Percentiles rank a stretch among this genome's conserved stretches.
These are phyloP conservation scores for Palloptera scutellata DNA, from an alignment of 2,888 invertebrate species.

Conservation along the genomic window DNA sequence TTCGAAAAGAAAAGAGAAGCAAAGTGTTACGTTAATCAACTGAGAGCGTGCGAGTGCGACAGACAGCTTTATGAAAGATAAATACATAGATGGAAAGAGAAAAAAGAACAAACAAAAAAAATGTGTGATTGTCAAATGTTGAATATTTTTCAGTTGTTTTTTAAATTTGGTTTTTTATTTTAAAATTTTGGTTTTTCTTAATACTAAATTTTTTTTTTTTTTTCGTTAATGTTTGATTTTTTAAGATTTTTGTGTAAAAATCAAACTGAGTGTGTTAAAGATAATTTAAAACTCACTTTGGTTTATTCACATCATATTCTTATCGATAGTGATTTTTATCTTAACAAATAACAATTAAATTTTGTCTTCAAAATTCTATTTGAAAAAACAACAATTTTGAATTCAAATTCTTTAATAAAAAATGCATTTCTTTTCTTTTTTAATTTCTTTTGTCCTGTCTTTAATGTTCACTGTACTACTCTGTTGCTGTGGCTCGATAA, in stretches of 20 bases:
- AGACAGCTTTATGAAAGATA: conserved; percentile 17
- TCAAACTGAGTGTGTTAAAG: not conserved
- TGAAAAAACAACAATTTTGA: conserved; percentile 1
- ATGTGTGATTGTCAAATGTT: conserved; percentile 58
- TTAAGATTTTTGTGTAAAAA: conserved; percentile 1
- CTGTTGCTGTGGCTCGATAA: conserved; percentile 65
- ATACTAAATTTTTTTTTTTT: conserved; percentile 26
- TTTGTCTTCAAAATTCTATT: not conserved
- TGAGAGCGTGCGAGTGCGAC: conserved; percentile 37
- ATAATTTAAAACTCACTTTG: too few species aligned
- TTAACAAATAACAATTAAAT: too few species aligned
- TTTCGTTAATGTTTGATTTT: conserved; percentile 13
- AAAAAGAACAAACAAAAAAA: conserved; percentile 24
- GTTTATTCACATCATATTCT: too few species aligned
- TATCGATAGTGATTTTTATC: too few species aligned
- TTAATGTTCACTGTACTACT: conserved; percentile 63
- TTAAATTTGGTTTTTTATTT: conserved; percentile 37
- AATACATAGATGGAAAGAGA: conserved; percentile 5
- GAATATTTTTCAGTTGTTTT: conserved; percentile 36
- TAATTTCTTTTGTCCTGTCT: conserved; percentile 65
- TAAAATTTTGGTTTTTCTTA: conserved; percentile 38
- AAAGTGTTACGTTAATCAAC: conserved; percentile 10
- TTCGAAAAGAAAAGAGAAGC: conserved; percentile 12
- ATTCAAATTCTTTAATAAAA: conserved; percentile 11
- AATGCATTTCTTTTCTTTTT: conserved; percentile 53